phyloP scores from a whole-genome alignment of 1,140 invertebrate species.

The Drosophila dunni region DNA sequence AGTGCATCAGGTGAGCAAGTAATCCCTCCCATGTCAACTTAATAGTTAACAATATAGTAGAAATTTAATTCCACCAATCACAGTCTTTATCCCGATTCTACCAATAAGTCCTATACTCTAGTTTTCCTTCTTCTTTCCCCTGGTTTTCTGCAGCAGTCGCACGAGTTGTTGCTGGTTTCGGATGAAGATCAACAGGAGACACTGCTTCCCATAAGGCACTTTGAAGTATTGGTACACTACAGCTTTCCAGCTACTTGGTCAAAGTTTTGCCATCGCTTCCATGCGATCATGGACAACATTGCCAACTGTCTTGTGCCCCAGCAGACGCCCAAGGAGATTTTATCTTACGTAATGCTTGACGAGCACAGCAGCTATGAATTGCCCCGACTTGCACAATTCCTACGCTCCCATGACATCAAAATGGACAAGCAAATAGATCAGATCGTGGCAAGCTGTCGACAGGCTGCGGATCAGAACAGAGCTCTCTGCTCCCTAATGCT shows the following conservation, averaged over 20 bases:
- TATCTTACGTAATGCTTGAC: constrained; percentile 48
- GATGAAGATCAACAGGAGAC: constrained; percentile 16
- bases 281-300: constrained; percentile 35
- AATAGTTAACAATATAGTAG: too few species aligned
- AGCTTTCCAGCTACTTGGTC: constrained; percentile 52
- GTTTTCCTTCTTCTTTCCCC: background rate
- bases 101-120: too few species aligned
- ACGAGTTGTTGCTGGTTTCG: constrained; percentile 42
- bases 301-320: constrained; percentile 26
- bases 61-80: too few species aligned
- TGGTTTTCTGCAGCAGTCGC: constrained; percentile 9
- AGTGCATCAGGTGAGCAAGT: constrained; percentile 17
- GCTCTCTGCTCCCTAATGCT: constrained; percentile 24
- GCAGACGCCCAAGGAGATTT: background rate
- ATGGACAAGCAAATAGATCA: constrained; percentile 12
- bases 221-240: constrained; percentile 54
- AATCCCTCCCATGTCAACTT: background rate
- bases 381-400: constrained; percentile 29
- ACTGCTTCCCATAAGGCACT: background rate
- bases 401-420: constrained; percentile 23
- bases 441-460: constrained; percentile 3
- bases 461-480: background rate
- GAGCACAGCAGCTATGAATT: constrained; percentile 32
- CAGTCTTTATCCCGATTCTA: too few species aligned
- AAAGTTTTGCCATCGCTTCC: constrained; percentile 49